Evolutionary conservation across 2,888 invertebrate species (phyloP).

Genomic region (Acrobasis repandana): DNA sequence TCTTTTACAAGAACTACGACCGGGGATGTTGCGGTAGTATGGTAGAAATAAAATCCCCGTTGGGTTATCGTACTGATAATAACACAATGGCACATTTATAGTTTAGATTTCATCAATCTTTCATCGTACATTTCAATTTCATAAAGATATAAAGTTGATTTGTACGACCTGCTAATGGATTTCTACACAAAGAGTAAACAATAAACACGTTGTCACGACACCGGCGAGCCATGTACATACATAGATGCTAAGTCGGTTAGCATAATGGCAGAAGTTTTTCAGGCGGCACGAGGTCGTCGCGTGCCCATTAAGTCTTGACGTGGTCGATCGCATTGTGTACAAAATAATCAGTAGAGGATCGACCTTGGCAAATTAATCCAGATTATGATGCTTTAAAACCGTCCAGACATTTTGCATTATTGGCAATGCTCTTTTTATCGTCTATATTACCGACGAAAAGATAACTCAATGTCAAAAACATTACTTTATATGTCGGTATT

Average conservation of each 20-base stretch:
- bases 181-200: neutral
- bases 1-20: too few relatives aligned
- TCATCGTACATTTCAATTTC: neutral
- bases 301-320: neutral
- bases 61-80: too few relatives aligned
- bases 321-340: constrained; percentile 2
- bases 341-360: neutral
- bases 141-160: neutral
- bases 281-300: constrained; percentile 13
- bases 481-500: neutral
- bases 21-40: too few relatives aligned
- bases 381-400: constrained; percentile 1
- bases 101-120: too few relatives aligned
- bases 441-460: neutral
- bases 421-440: neutral
- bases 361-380: constrained; percentile 11
- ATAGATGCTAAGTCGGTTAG: neutral
- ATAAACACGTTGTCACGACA: neutral
- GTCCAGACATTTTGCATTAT: constrained; percentile 3
- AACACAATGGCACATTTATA: too few relatives aligned
- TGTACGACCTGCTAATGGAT: neutral
- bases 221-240: neutral
- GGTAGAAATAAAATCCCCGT: too few relatives aligned
- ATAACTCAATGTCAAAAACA: constrained; percentile 4
- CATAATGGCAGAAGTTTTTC: constrained; percentile 11